phyloP scores from a whole-genome alignment of 2,797 vertebrate species.

The Pangasius krempfi region DNA sequence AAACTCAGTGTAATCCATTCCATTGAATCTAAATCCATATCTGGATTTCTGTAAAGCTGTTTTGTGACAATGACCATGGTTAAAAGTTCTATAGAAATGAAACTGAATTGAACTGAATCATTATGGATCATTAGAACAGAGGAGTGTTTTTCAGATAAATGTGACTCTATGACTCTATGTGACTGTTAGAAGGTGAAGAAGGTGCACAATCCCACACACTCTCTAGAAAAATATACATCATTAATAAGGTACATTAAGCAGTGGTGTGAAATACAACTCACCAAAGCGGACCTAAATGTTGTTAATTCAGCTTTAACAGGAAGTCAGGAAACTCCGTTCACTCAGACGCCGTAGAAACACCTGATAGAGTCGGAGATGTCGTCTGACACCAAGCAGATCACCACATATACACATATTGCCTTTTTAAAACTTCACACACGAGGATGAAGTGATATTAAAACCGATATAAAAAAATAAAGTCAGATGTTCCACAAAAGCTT shows the following conservation, averaged over 20 bases:
- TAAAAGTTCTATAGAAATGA: background rate
- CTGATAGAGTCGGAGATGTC: background rate
- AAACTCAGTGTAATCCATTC: background rate
- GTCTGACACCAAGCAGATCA: background rate
- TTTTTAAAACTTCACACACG: background rate
- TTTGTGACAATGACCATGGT: background rate
- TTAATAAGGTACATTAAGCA: background rate
- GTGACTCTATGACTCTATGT: background rate
- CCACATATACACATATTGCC: background rate
- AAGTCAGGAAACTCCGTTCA: background rate
- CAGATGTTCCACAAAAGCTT: background rate
- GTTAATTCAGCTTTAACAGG: background rate
- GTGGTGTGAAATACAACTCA: conserved; percentile 50
- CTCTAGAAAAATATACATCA: background rate
- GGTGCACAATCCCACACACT: background rate
- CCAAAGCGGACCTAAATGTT: conserved; percentile 61
- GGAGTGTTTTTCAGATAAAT: background rate
- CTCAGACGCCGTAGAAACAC: background rate
- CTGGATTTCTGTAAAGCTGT: background rate
- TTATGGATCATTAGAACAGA: background rate
- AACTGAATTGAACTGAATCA: background rate
- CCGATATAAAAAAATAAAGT: background rate
- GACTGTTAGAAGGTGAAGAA: background rate
- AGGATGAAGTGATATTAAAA: background rate
- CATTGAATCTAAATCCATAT: background rate